A percentile compares a stretch with the other conserved stretches of the same genome.
Conservation (phyloP, 2,797 vertebrate species). For the Sebastes iracundus region DNA sequence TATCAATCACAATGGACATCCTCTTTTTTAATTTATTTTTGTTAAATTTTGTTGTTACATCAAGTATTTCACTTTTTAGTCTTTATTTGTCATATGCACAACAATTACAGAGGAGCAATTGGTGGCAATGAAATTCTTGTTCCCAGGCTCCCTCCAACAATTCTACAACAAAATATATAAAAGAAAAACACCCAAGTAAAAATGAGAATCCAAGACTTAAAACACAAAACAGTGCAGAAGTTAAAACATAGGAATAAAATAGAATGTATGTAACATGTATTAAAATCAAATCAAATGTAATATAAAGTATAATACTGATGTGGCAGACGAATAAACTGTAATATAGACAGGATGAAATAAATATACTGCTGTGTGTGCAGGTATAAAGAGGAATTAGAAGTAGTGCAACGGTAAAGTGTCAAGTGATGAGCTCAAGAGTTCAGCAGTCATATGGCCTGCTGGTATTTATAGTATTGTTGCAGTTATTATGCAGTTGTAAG, state of each 20-base stretch:
- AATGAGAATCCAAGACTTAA: not conserved
- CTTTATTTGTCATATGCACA: not conserved
- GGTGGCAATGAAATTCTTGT: not conserved
- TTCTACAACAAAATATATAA: not conserved
- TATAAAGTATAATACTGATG: not conserved
- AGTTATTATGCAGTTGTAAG: not conserved
- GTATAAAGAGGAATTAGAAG: not conserved
- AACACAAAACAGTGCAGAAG: not conserved
- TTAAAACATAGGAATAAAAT: not conserved
- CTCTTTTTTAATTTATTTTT: not conserved
- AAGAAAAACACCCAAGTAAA: not conserved
- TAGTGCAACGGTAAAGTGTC: not conserved
- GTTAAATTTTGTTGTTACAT: not conserved
- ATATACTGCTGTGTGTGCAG: not conserved
- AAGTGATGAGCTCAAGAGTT: not conserved
- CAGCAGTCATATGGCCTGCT: not conserved
- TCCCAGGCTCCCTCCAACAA: not conserved
- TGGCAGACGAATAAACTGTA: not conserved
- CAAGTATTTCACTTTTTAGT: not conserved
- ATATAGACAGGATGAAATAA: not conserved
- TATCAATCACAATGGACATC: not conserved
- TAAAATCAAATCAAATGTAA: not conserved
- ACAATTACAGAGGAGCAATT: not conserved
- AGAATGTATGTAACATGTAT: no score
- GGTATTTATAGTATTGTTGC: not conserved